Conservation (phyloP, 64 coral and sea anemone genomes). For the Dendronephthya gigantea region DNA sequence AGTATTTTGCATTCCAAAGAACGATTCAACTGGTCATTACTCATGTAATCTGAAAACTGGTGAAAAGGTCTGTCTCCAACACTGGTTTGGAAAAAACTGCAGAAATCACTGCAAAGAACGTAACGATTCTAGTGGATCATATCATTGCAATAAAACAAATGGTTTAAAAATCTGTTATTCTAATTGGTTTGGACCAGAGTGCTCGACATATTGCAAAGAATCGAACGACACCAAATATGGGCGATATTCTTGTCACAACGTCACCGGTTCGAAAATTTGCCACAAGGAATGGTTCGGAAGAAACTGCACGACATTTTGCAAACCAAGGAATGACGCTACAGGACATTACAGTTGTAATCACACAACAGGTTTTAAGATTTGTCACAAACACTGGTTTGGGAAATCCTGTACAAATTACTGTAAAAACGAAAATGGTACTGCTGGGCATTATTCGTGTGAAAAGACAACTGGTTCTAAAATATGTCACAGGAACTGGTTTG, state of each 20-base stretch:
- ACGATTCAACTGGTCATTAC: neutral
- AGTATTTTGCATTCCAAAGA: neutral
- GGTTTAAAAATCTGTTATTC: neutral
- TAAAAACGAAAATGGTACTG: neutral
- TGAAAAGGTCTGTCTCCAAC: neutral
- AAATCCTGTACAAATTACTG: neutral
- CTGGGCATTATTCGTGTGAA: neutral
- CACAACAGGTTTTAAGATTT: neutral
- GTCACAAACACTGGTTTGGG: neutral
- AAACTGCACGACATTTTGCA: neutral
- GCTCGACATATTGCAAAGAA: neutral
- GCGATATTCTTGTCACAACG: neutral
- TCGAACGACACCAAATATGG: neutral
- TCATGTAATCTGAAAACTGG: constrained; percentile 21
- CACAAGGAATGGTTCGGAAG: neutral
- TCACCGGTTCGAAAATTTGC: neutral
- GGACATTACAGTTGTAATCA: neutral
- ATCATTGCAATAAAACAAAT: neutral
- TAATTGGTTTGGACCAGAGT: neutral
- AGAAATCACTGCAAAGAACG: neutral
- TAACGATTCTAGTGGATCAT: neutral
- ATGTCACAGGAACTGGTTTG: neutral
- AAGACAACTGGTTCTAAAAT: constrained; percentile 25
- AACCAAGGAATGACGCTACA: neutral
- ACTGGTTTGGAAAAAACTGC: neutral